Evolutionary conservation across 2,113 vertebrate species (phyloP).

Genomic region (Heloderma charlesbogerti): DNA sequence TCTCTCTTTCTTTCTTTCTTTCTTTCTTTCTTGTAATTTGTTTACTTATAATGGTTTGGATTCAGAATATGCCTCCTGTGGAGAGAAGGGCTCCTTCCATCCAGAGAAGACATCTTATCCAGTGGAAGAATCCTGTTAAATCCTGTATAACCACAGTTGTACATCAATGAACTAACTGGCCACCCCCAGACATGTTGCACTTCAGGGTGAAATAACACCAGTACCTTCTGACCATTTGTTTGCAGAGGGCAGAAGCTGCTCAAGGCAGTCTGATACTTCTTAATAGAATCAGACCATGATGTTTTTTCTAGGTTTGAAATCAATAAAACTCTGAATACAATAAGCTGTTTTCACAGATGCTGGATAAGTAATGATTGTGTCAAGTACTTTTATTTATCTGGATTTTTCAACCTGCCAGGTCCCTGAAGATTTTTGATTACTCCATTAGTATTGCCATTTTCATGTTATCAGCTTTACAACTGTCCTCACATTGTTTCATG

Average conservation of each 20-base stretch:
- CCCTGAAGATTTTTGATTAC: not conserved
- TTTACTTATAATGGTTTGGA: not conserved
- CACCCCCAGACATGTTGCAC: not conserved
- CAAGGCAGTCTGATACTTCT: not conserved
- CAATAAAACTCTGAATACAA: conserved; percentile 5
- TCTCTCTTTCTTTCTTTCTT: not conserved
- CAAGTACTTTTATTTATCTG: conserved; percentile 8
- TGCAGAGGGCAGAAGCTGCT: not conserved
- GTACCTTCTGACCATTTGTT: not conserved
- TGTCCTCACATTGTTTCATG: not conserved
- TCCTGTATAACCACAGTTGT: too few species aligned
- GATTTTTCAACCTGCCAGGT: conserved; percentile 7
- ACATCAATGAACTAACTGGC: not conserved
- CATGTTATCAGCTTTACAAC: not conserved
- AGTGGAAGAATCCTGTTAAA: not conserved
- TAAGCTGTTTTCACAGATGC: conserved; percentile 1
- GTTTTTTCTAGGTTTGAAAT: not conserved
- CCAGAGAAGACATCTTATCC: too few species aligned
- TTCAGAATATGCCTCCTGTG: not conserved
- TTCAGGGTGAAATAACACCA: not conserved
- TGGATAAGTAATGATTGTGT: conserved; percentile 17
- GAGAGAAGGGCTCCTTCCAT: not conserved
- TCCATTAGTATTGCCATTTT: not conserved
- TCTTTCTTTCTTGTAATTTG: not conserved
- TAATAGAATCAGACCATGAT: not conserved